Evolutionary conservation across 2,797 vertebrate species (phyloP).

Genomic region (Channa striata): DNA sequence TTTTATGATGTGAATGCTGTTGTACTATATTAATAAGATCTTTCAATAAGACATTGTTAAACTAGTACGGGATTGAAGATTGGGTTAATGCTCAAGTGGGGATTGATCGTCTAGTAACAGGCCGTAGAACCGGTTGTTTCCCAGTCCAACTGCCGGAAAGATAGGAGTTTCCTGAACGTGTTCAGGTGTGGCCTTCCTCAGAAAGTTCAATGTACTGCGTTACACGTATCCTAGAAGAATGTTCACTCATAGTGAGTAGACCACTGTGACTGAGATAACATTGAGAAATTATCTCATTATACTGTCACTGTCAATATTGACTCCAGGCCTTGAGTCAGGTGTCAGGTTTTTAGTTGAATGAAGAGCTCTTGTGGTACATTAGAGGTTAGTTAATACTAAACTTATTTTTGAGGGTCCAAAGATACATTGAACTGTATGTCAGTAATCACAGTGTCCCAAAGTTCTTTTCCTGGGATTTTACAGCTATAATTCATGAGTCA

Average conservation of each 20-base stretch:
- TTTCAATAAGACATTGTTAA: slow-evolving; percentile 6
- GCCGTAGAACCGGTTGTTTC: slow-evolving; percentile 77
- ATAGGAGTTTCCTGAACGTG: slow-evolving; percentile 79
- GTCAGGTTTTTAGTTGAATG: slow-evolving; percentile 21
- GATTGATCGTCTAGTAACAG: slow-evolving; percentile 55
- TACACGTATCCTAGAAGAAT: slow-evolving; percentile 53
- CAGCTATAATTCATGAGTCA: slow-evolving; percentile 67
- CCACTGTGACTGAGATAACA: slow-evolving; percentile 46
- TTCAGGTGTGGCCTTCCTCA: slow-evolving; percentile 82
- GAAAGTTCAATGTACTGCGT: slow-evolving; percentile 51
- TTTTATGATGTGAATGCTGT: slow-evolving; percentile 4
- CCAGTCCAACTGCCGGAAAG: slow-evolving; percentile 70
- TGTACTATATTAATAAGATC: background rate
- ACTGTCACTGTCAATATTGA: slow-evolving; percentile 57
- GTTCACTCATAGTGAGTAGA: slow-evolving; percentile 35
- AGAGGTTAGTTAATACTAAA: slow-evolving; percentile 56
- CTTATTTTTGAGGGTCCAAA: slow-evolving; percentile 48
- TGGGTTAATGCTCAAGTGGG: slow-evolving; percentile 13
- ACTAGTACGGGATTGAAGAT: slow-evolving; percentile 4
- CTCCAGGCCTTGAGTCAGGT: slow-evolving; percentile 27
- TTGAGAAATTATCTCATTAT: slow-evolving; percentile 37
- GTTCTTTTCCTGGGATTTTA: slow-evolving; percentile 65
- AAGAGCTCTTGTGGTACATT: slow-evolving; percentile 13
- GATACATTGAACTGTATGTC: slow-evolving; percentile 38
- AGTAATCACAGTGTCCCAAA: slow-evolving; percentile 45